These are phyloP conservation scores for Cryptoprocta ferox DNA, from an alignment of 2,797 vertebrate species.

Conservation along the genomic window DNA sequence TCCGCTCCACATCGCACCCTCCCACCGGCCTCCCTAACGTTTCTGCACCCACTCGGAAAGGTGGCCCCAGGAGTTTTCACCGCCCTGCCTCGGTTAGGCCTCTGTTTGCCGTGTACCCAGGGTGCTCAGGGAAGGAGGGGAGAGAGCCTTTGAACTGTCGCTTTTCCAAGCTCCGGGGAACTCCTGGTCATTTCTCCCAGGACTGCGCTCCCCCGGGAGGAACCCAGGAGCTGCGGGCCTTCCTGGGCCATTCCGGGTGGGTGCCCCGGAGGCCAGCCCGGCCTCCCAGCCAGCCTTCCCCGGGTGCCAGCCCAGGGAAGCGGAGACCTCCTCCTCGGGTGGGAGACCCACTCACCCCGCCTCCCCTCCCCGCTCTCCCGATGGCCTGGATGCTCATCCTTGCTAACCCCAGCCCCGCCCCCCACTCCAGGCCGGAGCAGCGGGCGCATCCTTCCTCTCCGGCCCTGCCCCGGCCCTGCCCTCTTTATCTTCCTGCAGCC, in stretches of 20 bases:
- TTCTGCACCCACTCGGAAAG: background rate
- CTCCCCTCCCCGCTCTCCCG: background rate
- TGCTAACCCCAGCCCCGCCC: background rate
- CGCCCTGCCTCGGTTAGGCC: background rate
- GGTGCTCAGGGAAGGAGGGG: background rate
- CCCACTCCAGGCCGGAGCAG: background rate
- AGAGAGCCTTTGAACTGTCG: background rate
- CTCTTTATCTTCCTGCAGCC: background rate
- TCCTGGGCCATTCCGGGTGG: background rate
- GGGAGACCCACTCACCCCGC: background rate
- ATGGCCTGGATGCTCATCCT: background rate
- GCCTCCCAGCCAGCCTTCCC: background rate
- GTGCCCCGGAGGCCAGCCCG: background rate
- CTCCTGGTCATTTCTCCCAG: background rate
- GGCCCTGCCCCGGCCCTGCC: background rate
- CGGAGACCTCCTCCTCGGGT: background rate
- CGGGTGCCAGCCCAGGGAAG: background rate
- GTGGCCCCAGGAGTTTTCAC: background rate
- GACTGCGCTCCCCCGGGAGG: background rate
- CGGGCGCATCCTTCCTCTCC: rapidly evolving
- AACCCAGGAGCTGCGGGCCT: background rate
- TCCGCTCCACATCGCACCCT: background rate
- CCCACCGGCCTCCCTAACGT: background rate
- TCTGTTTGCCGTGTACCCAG: background rate
- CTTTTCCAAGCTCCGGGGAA: background rate